These are phyloP conservation scores for Phengaris alcon DNA, from an alignment of 2,888 invertebrate genomes.

Conservation along the genomic window DNA sequence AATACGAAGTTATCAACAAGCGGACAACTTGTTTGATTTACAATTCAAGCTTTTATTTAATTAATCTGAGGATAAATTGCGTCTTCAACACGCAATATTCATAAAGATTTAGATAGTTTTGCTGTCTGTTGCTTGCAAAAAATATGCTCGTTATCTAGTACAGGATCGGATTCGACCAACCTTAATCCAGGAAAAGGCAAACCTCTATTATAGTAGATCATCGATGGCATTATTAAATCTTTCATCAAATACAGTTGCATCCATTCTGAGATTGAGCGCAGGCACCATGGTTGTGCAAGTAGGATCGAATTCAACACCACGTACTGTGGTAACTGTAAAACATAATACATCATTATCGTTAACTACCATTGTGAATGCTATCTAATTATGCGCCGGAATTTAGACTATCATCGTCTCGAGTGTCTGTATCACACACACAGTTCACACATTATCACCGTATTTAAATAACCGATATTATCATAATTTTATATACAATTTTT, in stretches of 20 bases:
- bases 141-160: too few relatives aligned
- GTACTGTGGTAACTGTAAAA: not conserved
- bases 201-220: too few relatives aligned
- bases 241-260: constrained; percentile 8
- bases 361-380: constrained; percentile 8
- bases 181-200: too few relatives aligned
- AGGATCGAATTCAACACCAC: constrained; percentile 27
- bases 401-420: not conserved
- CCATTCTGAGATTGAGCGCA: not conserved
- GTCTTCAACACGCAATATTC: not conserved
- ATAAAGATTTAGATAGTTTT: not conserved
- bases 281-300: constrained; percentile 24
- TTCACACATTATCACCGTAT: not conserved
- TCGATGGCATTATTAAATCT: too few relatives aligned
- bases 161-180: too few relatives aligned
- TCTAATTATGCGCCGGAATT: not conserved
- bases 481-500: constrained; percentile 1
- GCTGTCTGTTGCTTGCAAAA: too few relatives aligned
- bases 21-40: not conserved
- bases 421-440: not conserved
- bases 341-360: not conserved
- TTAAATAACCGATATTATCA: not conserved
- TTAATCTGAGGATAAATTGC: not conserved
- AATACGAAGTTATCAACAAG: not conserved
- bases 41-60: not conserved